These are phyloP conservation scores for Brachyalestes nurse DNA, from an alignment of 2,797 vertebrate genomes.

Conservation along the genomic window DNA sequence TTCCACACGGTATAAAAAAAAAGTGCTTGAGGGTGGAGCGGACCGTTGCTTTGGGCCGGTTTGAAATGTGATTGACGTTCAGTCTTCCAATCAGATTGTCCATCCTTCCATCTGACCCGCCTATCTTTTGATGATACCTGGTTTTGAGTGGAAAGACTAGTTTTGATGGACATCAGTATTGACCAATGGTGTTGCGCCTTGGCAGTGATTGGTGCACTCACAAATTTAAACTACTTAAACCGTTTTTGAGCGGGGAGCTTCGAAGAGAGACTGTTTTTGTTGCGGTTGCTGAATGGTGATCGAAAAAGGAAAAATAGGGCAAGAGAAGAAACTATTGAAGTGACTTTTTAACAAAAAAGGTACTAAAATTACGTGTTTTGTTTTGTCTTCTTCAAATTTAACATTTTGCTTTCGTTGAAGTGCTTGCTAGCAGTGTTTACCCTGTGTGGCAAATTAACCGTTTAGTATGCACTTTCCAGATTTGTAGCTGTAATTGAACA, in stretches of 20 bases:
- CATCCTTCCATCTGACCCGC: not conserved
- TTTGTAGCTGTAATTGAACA: not conserved
- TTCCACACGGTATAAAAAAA: conserved; percentile 28
- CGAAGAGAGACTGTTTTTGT: conserved; percentile 1
- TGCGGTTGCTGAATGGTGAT: conserved; percentile 18
- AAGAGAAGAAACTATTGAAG: conserved; percentile 4
- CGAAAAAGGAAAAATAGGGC: not conserved
- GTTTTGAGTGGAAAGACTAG: not conserved
- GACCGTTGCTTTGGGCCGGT: conserved; percentile 20
- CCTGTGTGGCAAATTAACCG: not conserved
- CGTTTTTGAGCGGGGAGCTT: conserved; percentile 60
- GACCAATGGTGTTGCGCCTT: conserved; percentile 1
- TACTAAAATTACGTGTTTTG: not conserved
- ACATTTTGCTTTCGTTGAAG: not conserved
- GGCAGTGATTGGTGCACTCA: conserved; percentile 46
- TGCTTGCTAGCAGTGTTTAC: not conserved
- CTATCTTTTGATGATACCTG: not conserved
- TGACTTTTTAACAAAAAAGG: conserved; percentile 12
- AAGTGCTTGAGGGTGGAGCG: not conserved
- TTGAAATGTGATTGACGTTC: conserved; percentile 46
- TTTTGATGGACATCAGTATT: not conserved
- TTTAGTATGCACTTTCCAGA: not conserved
- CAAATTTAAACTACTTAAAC: conserved; percentile 59
- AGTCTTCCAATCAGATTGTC: conserved; percentile 9
- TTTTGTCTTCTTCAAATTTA: too few species aligned